phyloP scores from a whole-genome alignment of 2,797 vertebrate genomes.

The Heteromormyrus szaboi region DNA sequence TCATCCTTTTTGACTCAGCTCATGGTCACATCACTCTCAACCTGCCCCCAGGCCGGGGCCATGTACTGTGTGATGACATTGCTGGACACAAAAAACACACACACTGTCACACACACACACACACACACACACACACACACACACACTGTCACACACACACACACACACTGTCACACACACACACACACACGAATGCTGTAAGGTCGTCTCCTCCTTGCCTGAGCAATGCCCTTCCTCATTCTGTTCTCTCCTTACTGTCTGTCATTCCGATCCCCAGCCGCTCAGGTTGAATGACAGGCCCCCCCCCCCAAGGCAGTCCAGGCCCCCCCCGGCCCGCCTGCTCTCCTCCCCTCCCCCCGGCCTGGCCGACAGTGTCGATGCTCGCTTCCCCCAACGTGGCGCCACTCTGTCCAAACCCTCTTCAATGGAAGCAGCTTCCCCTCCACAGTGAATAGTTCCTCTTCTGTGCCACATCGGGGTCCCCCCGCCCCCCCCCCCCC shows the following conservation, averaged over 20 bases:
- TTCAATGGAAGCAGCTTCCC: conserved; percentile 32
- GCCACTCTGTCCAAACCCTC: conserved; percentile 37
- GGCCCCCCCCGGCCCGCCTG: neutral
- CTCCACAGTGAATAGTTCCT: conserved; percentile 18
- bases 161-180: neutral
- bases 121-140: neutral
- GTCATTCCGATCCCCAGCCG: conserved; percentile 44
- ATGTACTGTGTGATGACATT: conserved; percentile 1
- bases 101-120: neutral
- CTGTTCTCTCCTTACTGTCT: conserved; percentile 34
- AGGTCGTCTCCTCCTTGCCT: neutral
- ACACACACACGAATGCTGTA: neutral
- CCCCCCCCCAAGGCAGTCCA: neutral
- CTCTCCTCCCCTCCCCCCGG: neutral
- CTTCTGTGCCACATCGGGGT: conserved; percentile 17
- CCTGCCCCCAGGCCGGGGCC: neutral
- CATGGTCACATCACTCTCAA: neutral
- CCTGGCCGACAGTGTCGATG: conserved; percentile 21
- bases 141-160: neutral
- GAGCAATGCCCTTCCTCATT: conserved; percentile 34
- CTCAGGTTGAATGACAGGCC: conserved; percentile 34
- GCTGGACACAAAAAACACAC: neutral
- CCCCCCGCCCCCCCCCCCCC: conserved; percentile 10
- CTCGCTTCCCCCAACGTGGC: conserved; percentile 31
- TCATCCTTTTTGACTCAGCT: neutral